Base-by-base conservation (phyloP, 2,113 vertebrate species). In the Clarias gariepinus region DNA sequence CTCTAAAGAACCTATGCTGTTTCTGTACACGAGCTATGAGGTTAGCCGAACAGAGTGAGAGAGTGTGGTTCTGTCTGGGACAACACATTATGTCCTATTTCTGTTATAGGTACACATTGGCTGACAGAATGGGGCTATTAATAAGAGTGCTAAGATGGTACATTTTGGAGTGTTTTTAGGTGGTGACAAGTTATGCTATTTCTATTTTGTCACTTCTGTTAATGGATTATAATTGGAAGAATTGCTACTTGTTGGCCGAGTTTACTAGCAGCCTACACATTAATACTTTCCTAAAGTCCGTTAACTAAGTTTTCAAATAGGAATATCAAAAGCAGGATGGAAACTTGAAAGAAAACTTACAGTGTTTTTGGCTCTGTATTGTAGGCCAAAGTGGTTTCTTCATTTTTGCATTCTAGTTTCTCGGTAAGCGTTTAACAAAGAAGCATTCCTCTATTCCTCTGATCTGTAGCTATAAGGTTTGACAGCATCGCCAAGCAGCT, bases 61-160 rank as follows among this genome's bases (percentile, higher is more conserved):
- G 41, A 41, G 69, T 57, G 47, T 60, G 36, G 33, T 80, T 87
- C 78, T 86, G 86, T 83, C 69, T 69, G 81, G 74, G 76, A 78
- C 83, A 77, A 90, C 68, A 74, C 36, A 74, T 66, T 77, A 79
- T 58, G 63, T 57, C 77, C 64, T 88, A 81, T 58, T 89, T 86
- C 81, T 86, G 78, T 89, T 83, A 69, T 61, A 87, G 55, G 82
- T 68, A 83, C 82, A 79, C 52, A 23, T 52, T 66, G 68, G 53
- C 76, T 92, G 91, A 92, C 89, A 90, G 89, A 92, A 91, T 90
- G 78, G 63, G 91, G 90, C 82, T 89, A 88, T 83, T 69, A 77
- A 74, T 87, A 90, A 78, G 69, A 79, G 85, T 81, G 64, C 58
- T 13, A 73, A 86, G 36, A 66, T 78, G 84, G 53, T 64, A 64